Evolutionary conservation across 1,140 invertebrate genomes (phyloP), one percentile per base, ranked within the genome.

Genomic region (Dendrolimus kikuchii): DNA sequence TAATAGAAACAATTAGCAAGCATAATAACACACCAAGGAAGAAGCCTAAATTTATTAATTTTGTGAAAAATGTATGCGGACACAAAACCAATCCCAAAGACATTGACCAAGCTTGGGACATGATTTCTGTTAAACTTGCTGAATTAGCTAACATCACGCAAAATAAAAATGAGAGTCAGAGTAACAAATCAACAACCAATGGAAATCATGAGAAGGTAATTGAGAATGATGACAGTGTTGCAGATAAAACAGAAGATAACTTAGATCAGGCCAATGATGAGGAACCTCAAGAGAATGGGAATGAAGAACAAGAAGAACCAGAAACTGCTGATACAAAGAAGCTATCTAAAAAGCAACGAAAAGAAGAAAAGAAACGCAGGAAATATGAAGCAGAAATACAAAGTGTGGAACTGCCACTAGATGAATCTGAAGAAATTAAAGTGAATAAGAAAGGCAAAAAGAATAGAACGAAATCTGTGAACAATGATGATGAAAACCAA

Each of bases 11-110:
- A 8, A 90, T 98, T 40, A 91, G 91, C 39, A 91, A 91, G 48
- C 91, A 93, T 71, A 91, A 93, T 46, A 99, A 98, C 77, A 94
- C 98, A 66, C 97, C 97, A n/a, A 89, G 96, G 42, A 98, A 98
- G 75, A 94, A 95, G 74, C 84, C 88, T 0, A 98, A 97, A 77
- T 99, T 98, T 87, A 87, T 95, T 59, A 95, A 95, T 70, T 95
- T 94, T 81, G 88, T 93, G 5, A 90, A 87, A 64, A 93, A 89
- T 79, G 88, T 90, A 37, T 89, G 90, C 55, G 89, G 90, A 40
- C 81, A 88, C 8, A 89, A 88, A 77, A 85, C 88, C 38, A 89
- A 89, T 51, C 75, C 71, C 44, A 70, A 86, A 46, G 86, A 92
- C 56, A 89, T 93, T 49, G 89, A 92, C 44, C 88, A 88, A 55